Percentiles rank a stretch among this genome's conserved stretches.
phyloP scores from a whole-genome alignment of 2,113 vertebrate species.

The Melanotaenia duboulayi region DNA sequence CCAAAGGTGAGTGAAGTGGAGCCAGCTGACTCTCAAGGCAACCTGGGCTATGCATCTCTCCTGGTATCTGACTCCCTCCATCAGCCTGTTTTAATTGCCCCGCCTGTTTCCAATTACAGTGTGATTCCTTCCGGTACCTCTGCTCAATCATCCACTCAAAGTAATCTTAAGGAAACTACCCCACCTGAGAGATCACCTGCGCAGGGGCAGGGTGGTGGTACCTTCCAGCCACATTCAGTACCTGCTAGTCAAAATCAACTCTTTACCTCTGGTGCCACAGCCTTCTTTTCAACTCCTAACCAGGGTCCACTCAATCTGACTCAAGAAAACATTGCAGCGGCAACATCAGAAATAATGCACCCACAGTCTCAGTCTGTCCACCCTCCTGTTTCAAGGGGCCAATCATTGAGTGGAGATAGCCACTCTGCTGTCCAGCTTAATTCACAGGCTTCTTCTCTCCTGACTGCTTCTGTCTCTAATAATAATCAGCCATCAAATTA shows the following conservation, averaged over 20 bases:
- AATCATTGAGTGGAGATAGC: slow-evolving; percentile 64
- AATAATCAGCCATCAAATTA: slow-evolving; percentile 80
- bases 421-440: slow-evolving; percentile 68
- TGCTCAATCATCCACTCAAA: slow-evolving; percentile 76
- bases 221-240: slow-evolving; percentile 55
- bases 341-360: slow-evolving; percentile 63
- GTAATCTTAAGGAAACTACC: slow-evolving; percentile 77
- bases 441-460: slow-evolving; percentile 66
- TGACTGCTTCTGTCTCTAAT: slow-evolving; percentile 64
- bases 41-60: slow-evolving; percentile 90
- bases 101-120: slow-evolving; percentile 88
- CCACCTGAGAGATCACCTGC: slow-evolving; percentile 49
- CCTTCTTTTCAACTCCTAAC: slow-evolving; percentile 61
- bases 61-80: slow-evolving; percentile 88
- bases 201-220: slow-evolving; percentile 66
- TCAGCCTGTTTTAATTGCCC: slow-evolving; percentile 90
- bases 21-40: slow-evolving; percentile 84
- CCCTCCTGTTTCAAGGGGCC: slow-evolving; percentile 68
- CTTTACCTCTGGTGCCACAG: slow-evolving; percentile 70
- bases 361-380: slow-evolving; percentile 64
- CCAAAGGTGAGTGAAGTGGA: slow-evolving; percentile 89
- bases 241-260: slow-evolving; percentile 73
- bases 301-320: slow-evolving; percentile 83
- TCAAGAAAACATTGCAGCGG: slow-evolving; percentile 75
- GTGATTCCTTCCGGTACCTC: slow-evolving; percentile 83